Conservation (phyloP, 2,113 vertebrate genomes). For the Neotragus moschatus region DNA sequence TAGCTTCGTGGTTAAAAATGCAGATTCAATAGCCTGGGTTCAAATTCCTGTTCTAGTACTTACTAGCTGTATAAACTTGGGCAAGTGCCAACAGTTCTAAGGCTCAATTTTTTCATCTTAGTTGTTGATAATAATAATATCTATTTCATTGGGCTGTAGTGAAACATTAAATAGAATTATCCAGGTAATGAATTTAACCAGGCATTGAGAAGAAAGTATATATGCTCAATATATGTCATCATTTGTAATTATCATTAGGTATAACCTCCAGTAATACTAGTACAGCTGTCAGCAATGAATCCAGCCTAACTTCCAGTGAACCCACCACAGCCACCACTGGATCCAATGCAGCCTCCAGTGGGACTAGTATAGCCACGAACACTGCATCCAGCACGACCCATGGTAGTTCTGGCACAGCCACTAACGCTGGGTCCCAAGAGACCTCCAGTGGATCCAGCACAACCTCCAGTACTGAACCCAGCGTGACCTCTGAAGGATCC, state of each 20-base stretch:
- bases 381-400: accelerated
- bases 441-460: background rate
- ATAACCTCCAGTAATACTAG: background rate
- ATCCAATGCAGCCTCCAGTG: background rate
- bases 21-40: background rate
- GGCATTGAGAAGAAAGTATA: background rate
- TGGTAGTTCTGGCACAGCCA: accelerated
- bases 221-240: background rate
- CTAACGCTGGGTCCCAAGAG: background rate
- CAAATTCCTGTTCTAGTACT: background rate
- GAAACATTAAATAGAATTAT: background rate
- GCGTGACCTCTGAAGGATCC: accelerated
- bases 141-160: background rate
- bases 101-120: background rate
- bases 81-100: background rate
- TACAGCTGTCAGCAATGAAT: accelerated
- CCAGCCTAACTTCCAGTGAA: background rate
- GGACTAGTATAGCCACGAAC: accelerated
- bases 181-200: background rate
- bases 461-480: accelerated
- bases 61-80: background rate
- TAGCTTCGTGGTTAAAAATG: background rate
- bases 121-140: background rate
- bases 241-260: background rate
- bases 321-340: too few species aligned